These are phyloP conservation scores for Stichopus horrens DNA, from an alignment of 53 echinoderm and acorn worm genomes.

Conservation along the genomic window DNA sequence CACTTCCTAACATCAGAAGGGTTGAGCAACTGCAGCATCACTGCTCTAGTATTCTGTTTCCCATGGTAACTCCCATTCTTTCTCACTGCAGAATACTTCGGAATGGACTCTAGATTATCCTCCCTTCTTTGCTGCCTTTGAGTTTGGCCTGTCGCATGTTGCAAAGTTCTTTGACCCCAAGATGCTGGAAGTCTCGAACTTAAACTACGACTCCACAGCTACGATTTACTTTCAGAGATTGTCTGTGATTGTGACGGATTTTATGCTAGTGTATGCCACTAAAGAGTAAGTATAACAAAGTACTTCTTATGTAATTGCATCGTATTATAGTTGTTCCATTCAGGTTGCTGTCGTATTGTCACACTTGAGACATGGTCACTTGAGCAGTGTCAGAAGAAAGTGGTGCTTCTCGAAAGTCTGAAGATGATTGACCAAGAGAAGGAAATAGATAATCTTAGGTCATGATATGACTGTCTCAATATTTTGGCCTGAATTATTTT, in stretches of 20 bases:
- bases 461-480: background rate
- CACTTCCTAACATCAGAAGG: no score
- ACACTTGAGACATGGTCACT: background rate
- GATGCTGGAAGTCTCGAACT: constrained; percentile 85
- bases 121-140: constrained; percentile 96
- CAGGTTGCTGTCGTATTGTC: background rate
- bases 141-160: constrained; percentile 78
- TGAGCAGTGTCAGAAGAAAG: background rate
- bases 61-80: background rate
- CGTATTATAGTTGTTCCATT: background rate
- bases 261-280: constrained; percentile 73
- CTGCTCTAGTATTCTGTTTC: no score
- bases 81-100: constrained; percentile 73
- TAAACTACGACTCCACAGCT: constrained; percentile 67
- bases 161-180: constrained; percentile 86
- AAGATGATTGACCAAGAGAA: background rate
- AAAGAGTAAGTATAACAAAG: constrained; percentile 76
- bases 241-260: constrained; percentile 85
- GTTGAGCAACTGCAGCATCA: no score
- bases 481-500: background rate
- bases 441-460: background rate
- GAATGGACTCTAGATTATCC: constrained; percentile 99
- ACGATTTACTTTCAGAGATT: constrained; percentile 84
- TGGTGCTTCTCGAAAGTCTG: no score
- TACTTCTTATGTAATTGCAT: background rate